phyloP scores from a whole-genome alignment of 2,797 vertebrate genomes.

The Tolypeutes matacus region DNA sequence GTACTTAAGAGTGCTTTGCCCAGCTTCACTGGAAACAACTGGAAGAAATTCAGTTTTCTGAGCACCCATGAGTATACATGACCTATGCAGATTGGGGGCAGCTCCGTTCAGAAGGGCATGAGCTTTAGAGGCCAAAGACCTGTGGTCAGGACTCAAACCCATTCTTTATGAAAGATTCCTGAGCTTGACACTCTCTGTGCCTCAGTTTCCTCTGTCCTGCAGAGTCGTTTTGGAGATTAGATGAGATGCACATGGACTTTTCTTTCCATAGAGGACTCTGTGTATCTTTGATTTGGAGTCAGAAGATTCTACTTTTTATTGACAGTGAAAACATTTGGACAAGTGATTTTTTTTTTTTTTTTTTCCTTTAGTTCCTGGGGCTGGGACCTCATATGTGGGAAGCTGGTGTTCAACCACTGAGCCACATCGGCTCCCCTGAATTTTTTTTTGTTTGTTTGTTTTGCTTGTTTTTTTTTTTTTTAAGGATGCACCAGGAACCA shows the following conservation, averaged over 20 bases:
- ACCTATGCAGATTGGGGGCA: not conserved
- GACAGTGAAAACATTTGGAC: slow-evolving; percentile 3
- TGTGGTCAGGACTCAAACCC: not conserved
- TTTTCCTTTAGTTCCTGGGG: no score
- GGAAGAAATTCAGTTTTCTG: slow-evolving; percentile 56
- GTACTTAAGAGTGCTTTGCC: slow-evolving; percentile 6
- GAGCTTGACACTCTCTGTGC: not conserved
- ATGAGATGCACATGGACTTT: not conserved
- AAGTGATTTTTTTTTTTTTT: not conserved
- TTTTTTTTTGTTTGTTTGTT: no score
- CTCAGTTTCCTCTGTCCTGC: not conserved
- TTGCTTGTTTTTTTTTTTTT: no score
- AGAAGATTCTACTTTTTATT: not conserved
- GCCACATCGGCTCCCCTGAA: no score
- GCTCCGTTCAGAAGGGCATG: not conserved
- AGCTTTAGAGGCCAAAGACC: not conserved
- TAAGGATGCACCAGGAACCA: no score
- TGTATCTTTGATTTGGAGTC: not conserved
- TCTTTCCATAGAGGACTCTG: not conserved
- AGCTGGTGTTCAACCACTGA: no score
- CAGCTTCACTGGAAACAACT: not conserved
- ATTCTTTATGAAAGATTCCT: not conserved
- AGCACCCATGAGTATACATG: not conserved
- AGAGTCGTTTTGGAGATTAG: slow-evolving; percentile 10
- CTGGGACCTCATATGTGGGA: no score